Conservation (phyloP, 2,888 invertebrate species). For the Baccha elongata region DNA sequence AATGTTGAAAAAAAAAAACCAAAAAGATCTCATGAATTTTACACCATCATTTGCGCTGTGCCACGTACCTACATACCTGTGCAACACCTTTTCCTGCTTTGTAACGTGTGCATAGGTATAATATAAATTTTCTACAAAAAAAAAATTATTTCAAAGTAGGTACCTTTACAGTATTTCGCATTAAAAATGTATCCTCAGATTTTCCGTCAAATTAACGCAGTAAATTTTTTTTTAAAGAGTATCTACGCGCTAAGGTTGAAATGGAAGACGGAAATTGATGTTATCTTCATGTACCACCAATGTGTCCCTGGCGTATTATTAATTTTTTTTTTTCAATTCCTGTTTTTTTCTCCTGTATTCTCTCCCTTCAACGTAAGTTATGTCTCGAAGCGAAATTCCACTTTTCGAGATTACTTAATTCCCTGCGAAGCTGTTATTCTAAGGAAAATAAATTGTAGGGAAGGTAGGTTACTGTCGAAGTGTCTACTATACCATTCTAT, state of each 20-base stretch:
- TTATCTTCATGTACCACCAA: background rate
- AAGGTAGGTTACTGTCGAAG: background rate
- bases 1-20: background rate
- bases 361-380: background rate
- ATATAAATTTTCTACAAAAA: slow-evolving; percentile 9
- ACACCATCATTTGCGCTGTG: background rate
- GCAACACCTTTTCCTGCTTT: slow-evolving; percentile 10
- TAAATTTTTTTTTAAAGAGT: background rate
- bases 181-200: slow-evolving; percentile 47
- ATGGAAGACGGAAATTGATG: background rate
- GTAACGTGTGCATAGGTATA: background rate
- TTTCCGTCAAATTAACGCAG: slow-evolving; percentile 48
- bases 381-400: background rate
- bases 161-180: slow-evolving; percentile 17
- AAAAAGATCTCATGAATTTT: slow-evolving; percentile 16
- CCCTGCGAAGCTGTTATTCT: slow-evolving; percentile 10
- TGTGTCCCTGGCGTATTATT: slow-evolving; percentile 18
- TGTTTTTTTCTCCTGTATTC: no score
- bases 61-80: background rate
- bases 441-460: background rate
- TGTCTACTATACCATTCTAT: background rate
- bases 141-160: slow-evolving; percentile 13
- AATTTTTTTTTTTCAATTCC: background rate
- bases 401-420: slow-evolving; percentile 3
- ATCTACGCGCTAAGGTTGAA: background rate